Evolutionary conservation across 2,797 vertebrate species (phyloP), one percentile per base, ranked within the genome.

Genomic region (Neoniphon sammara): DNA sequence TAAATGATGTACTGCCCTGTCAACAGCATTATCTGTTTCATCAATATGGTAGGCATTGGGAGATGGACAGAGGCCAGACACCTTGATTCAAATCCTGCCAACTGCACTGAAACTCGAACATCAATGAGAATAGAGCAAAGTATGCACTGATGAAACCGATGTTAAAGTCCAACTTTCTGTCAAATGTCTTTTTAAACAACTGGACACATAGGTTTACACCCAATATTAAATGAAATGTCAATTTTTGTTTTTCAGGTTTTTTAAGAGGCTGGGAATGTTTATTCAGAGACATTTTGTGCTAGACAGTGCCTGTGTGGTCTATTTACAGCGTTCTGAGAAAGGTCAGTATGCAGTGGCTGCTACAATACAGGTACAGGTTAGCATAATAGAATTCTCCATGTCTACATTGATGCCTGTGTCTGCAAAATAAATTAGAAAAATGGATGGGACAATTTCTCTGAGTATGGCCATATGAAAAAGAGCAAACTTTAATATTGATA

Each of bases 21-120:
- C 78, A 80, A 56, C 60, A 64, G 68, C 74, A 85, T 85, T 78
- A 84, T 82, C 83, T 82, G 73, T 66, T 78, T 67, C 86, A 85
- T 85, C 86, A 81, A 52, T 67, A 23, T 66, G 78, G 75, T 81
- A 11, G 58, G 66, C 66, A 0, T 61, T 39, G 10, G n/a, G 54
- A 77, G 82, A 81, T 85, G 83, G 81, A 81, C 47, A 57, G 55
- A 62, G 69, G 75, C 83, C 85, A 87, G 73, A 76, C 64, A 77
- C 65, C 18, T 60, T 50, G 60, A 78, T 81, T 83, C 52, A 79
- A 66, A 84, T 46, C 5, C 25, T 73, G 76, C 83, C 80, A 87
- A 81, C 62, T 77, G 72, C 66, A 60, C 50, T 74, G 78, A 83
- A 75, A 71, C 67, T 50, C 63, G 53, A 65, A 81, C 82, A 78